These are phyloP conservation scores for Syrmaticus mikado DNA, from an alignment of 2,113 vertebrate species.

Conservation along the genomic window DNA sequence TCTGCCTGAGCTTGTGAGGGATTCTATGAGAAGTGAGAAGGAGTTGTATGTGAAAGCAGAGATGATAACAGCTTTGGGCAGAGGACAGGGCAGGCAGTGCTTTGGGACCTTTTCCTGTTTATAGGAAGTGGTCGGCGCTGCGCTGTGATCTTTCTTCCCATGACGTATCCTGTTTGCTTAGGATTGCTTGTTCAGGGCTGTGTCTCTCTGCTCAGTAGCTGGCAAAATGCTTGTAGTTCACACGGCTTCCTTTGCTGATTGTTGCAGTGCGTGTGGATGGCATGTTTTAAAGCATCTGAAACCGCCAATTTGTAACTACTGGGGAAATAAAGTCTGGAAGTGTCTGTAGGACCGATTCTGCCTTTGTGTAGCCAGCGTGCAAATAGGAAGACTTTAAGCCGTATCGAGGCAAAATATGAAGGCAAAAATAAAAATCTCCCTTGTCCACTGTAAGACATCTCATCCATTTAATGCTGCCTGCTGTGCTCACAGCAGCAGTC, in stretches of 20 bases:
- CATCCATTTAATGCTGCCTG: neutral
- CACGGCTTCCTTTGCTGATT: neutral
- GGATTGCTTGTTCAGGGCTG: neutral
- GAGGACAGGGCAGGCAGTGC: neutral
- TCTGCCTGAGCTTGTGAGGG: neutral
- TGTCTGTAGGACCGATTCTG: neutral
- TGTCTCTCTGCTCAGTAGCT: neutral
- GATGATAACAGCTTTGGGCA: neutral
- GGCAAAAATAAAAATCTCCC: neutral
- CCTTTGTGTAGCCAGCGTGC: rapidly evolving
- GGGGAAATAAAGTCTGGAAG: neutral
- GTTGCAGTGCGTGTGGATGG: rapidly evolving
- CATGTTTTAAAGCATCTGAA: neutral
- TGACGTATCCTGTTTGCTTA: slow-evolving; percentile 67
- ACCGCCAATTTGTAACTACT: neutral
- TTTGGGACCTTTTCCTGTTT: slow-evolving; percentile 53
- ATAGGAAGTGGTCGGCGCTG: neutral
- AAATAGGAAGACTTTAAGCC: neutral
- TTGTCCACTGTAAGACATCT: neutral
- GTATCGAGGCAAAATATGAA: neutral
- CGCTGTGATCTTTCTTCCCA: slow-evolving; percentile 59
- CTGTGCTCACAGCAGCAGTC: neutral
- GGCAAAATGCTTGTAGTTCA: neutral
- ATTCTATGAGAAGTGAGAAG: neutral
- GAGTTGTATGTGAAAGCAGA: neutral